Percentiles rank a stretch among this genome's conserved stretches.
Evolutionary conservation across 2,113 vertebrate species (phyloP).

Genomic region (Corapipo altera): DNA sequence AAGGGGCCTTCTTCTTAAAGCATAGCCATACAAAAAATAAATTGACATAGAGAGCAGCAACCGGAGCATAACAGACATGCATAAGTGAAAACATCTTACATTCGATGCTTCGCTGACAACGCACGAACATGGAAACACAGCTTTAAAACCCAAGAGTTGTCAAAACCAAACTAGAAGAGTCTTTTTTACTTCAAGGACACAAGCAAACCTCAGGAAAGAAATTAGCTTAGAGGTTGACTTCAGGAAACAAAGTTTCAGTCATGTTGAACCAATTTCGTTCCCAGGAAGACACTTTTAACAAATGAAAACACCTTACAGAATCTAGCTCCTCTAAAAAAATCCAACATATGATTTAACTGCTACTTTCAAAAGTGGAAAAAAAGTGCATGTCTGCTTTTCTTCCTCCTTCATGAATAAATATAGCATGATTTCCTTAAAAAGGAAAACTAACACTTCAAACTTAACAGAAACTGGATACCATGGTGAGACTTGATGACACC

Average conservation of each 20-base stretch:
- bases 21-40: neutral
- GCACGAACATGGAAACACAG: neutral
- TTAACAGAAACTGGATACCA: neutral
- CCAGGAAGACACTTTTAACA: neutral
- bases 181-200: neutral
- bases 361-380: neutral
- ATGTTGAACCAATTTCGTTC: neutral
- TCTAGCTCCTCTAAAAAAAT: neutral
- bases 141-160: neutral
- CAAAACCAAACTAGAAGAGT: neutral
- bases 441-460: neutral
- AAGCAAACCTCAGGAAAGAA: neutral
- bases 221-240: neutral
- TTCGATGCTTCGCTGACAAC: neutral
- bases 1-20: neutral
- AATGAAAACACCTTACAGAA: neutral
- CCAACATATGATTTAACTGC: neutral
- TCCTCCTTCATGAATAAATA: neutral
- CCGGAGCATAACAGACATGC: neutral
- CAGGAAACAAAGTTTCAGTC: neutral
- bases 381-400: neutral
- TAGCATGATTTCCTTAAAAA: neutral
- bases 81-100: neutral
- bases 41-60: neutral
- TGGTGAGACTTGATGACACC: neutral